A percentile compares a stretch with the other conserved stretches of the same genome.
Evolutionary conservation across 2,888 invertebrate species (phyloP).

Genomic region (Timema cristinae): DNA sequence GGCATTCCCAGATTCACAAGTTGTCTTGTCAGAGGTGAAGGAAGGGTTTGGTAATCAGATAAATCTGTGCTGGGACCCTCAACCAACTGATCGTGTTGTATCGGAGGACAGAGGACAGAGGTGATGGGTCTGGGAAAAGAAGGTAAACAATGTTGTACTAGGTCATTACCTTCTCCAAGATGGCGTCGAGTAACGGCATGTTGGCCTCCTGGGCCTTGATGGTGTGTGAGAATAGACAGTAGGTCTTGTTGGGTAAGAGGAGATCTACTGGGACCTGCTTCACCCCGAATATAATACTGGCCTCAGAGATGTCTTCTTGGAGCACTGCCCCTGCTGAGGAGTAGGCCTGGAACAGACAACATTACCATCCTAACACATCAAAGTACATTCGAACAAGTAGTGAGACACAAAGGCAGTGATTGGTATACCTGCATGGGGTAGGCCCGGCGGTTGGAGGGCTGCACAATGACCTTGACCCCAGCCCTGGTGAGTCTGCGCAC

Average conservation of each 20-base stretch:
- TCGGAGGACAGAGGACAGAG: no score
- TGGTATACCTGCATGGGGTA: conserved; percentile 98
- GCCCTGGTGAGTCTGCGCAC: conserved; percentile 81
- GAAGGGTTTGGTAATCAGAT: no score
- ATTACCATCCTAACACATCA: no score
- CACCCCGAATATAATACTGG: conserved; percentile 94
- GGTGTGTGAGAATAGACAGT: conserved; percentile 98
- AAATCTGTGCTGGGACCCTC: no score
- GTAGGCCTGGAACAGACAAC: conserved; percentile 65
- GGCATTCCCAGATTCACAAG: no score
- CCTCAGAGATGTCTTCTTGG: conserved; percentile 95
- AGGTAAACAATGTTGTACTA: no score
- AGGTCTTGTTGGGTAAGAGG: conserved; percentile 93
- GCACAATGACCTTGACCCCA: conserved; percentile 93
- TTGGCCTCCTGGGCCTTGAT: conserved; percentile 99
- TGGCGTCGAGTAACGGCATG: conserved; percentile 94
- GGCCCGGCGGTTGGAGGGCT: conserved; percentile 95
- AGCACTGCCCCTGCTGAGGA: conserved; percentile 88
- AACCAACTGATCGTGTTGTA: no score
- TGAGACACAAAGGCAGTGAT: not conserved
- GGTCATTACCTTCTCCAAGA: conserved; percentile 87
- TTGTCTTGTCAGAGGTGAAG: no score
- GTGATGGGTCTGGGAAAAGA: no score
- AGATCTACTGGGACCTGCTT: conserved; percentile 92
- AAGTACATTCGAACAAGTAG: no score